phyloP scores from a whole-genome alignment of 2,113 vertebrate species.

The Catharus fuscescens region DNA sequence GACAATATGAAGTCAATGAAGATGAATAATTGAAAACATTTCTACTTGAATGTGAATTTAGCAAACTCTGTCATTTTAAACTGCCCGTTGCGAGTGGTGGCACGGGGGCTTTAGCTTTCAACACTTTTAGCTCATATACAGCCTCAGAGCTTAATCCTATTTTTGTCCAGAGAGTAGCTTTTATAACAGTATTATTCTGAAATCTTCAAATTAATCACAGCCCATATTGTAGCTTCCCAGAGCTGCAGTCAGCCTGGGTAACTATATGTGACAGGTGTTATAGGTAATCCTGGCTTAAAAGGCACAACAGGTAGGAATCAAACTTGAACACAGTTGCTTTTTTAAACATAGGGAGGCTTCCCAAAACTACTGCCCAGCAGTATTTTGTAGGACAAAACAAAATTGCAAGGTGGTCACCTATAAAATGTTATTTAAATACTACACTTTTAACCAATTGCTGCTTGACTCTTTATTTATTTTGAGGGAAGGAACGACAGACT shows the following conservation, averaged over 20 bases:
- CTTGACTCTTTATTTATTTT: not conserved
- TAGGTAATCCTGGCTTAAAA: constrained; percentile 60
- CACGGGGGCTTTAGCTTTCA: constrained; percentile 60
- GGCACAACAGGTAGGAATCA: constrained; percentile 61
- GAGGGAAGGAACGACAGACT: not conserved
- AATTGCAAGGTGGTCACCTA: not conserved
- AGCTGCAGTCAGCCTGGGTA: constrained; percentile 43
- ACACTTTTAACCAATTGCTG: not conserved
- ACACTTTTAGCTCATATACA: constrained; percentile 69
- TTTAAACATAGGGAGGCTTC: not conserved
- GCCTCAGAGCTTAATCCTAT: constrained; percentile 74
- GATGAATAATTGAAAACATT: constrained; percentile 42
- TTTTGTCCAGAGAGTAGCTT: constrained; percentile 74
- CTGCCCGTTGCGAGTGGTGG: not conserved
- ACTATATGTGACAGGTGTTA: constrained; percentile 25
- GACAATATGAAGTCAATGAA: constrained; percentile 42
- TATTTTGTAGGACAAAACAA: not conserved
- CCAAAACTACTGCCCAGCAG: not conserved
- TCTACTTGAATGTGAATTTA: constrained; percentile 7
- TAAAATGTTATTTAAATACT: not conserved
- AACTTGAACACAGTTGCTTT: constrained; percentile 15
- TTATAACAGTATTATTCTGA: constrained; percentile 65
- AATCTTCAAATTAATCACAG: constrained; percentile 74
- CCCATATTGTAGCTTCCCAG: constrained; percentile 49
- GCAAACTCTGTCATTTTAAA: constrained; percentile 18